Evolutionary conservation across 2,797 vertebrate species (phyloP).

Genomic region (Thunnus albacares): DNA sequence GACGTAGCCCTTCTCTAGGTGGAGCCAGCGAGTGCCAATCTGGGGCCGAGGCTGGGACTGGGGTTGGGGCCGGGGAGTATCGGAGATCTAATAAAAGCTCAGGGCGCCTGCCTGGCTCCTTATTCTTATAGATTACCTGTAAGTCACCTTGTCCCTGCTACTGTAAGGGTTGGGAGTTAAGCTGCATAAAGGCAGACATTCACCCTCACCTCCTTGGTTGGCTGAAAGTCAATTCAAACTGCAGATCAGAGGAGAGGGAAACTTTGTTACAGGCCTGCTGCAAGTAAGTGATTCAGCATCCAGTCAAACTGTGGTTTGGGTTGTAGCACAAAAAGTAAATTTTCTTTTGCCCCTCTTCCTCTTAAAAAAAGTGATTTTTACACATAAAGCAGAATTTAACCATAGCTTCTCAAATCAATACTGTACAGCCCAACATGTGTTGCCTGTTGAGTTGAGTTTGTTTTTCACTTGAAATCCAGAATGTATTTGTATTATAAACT

Average conservation of each 20-base stretch:
- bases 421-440: background rate
- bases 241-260: slow-evolving; percentile 68
- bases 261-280: slow-evolving; percentile 69
- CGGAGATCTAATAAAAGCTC: slow-evolving; percentile 89
- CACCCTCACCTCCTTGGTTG: slow-evolving; percentile 76
- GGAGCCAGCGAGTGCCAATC: slow-evolving; percentile 80
- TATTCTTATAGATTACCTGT: slow-evolving; percentile 89
- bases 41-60: slow-evolving; percentile 74
- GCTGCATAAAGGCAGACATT: slow-evolving; percentile 82
- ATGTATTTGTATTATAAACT: background rate
- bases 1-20: slow-evolving; percentile 73
- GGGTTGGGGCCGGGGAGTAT: slow-evolving; percentile 81
- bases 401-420: slow-evolving; percentile 27
- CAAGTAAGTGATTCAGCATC: slow-evolving; percentile 69
- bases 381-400: slow-evolving; percentile 37
- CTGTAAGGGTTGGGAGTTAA: slow-evolving; percentile 83
- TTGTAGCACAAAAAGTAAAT: background rate
- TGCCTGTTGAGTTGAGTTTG: background rate
- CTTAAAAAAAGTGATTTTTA: slow-evolving; percentile 14
- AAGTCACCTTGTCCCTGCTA: slow-evolving; percentile 89
- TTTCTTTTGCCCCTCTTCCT: background rate
- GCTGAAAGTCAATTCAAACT: slow-evolving; percentile 80
- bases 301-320: slow-evolving; percentile 32
- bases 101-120: slow-evolving; percentile 84
- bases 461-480: background rate